These are phyloP conservation scores for Odontothrips loti DNA, from an alignment of 2,888 invertebrate genomes.

Conservation along the genomic window DNA sequence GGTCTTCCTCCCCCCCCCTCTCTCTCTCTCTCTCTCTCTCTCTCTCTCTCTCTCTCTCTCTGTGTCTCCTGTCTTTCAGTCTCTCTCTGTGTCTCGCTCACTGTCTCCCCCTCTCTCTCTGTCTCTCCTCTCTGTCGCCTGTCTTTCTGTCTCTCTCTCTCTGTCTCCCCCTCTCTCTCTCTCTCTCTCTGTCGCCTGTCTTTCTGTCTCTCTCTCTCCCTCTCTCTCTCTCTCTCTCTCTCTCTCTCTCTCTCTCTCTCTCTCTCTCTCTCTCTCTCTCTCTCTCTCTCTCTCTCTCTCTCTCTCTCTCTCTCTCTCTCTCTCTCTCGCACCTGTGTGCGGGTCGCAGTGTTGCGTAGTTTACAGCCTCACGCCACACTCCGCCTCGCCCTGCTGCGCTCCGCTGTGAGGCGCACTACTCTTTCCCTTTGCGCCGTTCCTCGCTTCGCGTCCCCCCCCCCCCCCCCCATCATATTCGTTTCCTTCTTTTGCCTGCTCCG, in stretches of 20 bases:
- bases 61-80: background rate
- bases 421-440: too few relatives aligned
- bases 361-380: too few relatives aligned
- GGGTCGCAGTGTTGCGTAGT: background rate
- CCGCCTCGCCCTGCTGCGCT: too few relatives aligned
- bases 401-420: too few relatives aligned
- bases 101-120: background rate
- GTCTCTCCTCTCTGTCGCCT: background rate
- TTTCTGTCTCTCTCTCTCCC: background rate
- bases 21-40: conserved; percentile 8
- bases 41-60: conserved; percentile 14
- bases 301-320: background rate
- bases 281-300: background rate
- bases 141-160: conserved; percentile 2
- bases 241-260: conserved; percentile 15
- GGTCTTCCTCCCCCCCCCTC: too few relatives aligned
- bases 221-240: conserved; percentile 1
- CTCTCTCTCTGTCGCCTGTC: background rate
- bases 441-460: too few relatives aligned
- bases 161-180: conserved; percentile 8
- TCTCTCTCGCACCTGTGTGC: background rate
- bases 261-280: conserved; percentile 1
- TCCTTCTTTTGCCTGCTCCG: too few relatives aligned
- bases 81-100: background rate
- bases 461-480: too few relatives aligned